Evolutionary conservation across 2,113 vertebrate species (phyloP).

Genomic region (Pongo pygmaeus): DNA sequence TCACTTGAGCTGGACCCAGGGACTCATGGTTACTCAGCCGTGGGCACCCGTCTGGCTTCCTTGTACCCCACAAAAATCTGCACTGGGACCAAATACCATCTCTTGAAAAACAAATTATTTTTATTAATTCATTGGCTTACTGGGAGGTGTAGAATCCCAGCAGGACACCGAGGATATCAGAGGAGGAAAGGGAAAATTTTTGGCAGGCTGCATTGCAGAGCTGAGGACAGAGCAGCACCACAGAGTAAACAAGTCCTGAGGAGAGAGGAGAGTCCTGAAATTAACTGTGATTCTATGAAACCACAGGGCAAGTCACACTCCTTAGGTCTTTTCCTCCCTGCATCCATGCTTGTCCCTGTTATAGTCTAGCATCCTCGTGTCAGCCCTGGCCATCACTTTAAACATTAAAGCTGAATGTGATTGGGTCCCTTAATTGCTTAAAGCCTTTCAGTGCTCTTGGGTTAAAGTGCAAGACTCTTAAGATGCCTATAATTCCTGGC

Average conservation of each 20-base stretch:
- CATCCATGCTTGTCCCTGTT: background rate
- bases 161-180: background rate
- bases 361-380: background rate
- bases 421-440: background rate
- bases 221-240: background rate
- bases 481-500: background rate
- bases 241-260: background rate
- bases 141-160: background rate
- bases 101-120: conserved; percentile 39
- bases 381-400: background rate
- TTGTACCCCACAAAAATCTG: background rate
- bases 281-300: background rate
- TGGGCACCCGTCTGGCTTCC: background rate
- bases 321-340: background rate
- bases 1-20: background rate
- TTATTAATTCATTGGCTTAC: conserved; percentile 43
- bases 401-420: background rate
- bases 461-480: background rate
- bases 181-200: background rate
- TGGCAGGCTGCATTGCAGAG: background rate
- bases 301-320: too few species aligned
- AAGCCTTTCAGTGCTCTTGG: background rate
- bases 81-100: background rate
- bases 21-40: background rate
- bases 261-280: background rate